phyloP scores from a whole-genome alignment of 1,140 invertebrate genomes.

The Polyergus mexicanus region DNA sequence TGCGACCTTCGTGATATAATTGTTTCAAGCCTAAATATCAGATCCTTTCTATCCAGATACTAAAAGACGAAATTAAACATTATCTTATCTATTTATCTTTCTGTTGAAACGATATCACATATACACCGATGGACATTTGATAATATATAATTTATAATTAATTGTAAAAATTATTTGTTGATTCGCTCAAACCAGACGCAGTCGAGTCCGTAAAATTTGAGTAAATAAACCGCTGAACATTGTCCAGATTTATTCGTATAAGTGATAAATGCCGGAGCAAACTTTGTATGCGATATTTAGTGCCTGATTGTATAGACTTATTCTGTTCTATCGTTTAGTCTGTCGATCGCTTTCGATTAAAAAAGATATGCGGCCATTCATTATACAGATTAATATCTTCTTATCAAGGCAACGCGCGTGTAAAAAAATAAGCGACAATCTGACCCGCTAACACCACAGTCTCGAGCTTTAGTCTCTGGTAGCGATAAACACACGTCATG shows the following conservation, averaged over 20 bases:
- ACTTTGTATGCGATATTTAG: background rate
- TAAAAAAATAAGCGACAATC: slow-evolving; percentile 59
- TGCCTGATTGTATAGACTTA: background rate
- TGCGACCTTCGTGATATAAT: background rate
- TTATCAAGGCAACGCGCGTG: slow-evolving; percentile 59
- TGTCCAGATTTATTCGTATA: background rate
- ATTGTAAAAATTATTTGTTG: background rate
- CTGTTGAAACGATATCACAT: background rate
- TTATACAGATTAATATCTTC: slow-evolving; percentile 4
- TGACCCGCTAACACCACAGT: slow-evolving; percentile 68
- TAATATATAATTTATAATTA: slow-evolving; percentile 41
- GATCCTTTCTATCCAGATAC: background rate
- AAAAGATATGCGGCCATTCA: slow-evolving; percentile 33
- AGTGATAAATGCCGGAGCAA: background rate
- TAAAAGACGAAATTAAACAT: background rate
- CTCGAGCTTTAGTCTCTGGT: slow-evolving; percentile 65
- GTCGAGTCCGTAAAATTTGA: background rate
- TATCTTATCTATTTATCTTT: slow-evolving; percentile 66
- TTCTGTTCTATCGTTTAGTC: background rate
- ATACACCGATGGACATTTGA: background rate
- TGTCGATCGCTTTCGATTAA: slow-evolving; percentile 8
- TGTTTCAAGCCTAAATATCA: background rate
- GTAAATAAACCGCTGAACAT: slow-evolving; percentile 42
- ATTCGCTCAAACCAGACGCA: background rate
- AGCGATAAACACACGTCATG: slow-evolving; percentile 68